phyloP scores from a whole-genome alignment of 2,797 vertebrate species.

The Acrossocheilus wenchowensis region DNA sequence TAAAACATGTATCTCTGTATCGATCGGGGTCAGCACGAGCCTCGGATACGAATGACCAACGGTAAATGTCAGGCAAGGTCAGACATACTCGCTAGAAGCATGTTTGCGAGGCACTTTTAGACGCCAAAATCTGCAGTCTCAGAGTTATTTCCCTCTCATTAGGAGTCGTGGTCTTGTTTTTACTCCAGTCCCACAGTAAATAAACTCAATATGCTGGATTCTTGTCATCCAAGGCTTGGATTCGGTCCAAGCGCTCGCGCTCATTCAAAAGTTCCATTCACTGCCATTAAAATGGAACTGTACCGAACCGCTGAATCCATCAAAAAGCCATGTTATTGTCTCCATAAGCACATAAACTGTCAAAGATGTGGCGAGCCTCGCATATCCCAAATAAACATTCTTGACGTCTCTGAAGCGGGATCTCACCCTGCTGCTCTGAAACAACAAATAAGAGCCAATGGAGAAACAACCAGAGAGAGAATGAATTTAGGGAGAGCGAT shows the following conservation, averaged over 20 bases:
- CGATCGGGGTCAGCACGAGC: conserved; percentile 49
- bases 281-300: conserved; percentile 51
- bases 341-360: conserved; percentile 62
- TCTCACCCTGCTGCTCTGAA: conserved; percentile 37
- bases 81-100: neutral
- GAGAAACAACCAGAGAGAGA: conserved; percentile 38
- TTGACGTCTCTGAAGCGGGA: conserved; percentile 58
- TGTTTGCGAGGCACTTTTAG: conserved; percentile 8
- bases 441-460: conserved; percentile 45
- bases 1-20: conserved; percentile 50
- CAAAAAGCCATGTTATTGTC: conserved; percentile 55
- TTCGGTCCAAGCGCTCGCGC: conserved; percentile 23
- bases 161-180: conserved; percentile 51
- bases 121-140: conserved; percentile 40
- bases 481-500: conserved; percentile 20
- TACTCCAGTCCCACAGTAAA: conserved; percentile 55
- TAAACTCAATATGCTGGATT: conserved; percentile 54
- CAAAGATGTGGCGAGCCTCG: conserved; percentile 63
- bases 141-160: conserved; percentile 53
- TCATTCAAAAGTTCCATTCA: conserved; percentile 54
- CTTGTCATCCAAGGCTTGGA: conserved; percentile 39
- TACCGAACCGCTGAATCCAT: conserved; percentile 49
- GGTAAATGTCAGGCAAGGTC: conserved; percentile 54
- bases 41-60: conserved; percentile 40
- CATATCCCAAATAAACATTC: conserved; percentile 60